Conservation (phyloP, 2,113 vertebrate species). For the Tragelaphus imberbis region DNA sequence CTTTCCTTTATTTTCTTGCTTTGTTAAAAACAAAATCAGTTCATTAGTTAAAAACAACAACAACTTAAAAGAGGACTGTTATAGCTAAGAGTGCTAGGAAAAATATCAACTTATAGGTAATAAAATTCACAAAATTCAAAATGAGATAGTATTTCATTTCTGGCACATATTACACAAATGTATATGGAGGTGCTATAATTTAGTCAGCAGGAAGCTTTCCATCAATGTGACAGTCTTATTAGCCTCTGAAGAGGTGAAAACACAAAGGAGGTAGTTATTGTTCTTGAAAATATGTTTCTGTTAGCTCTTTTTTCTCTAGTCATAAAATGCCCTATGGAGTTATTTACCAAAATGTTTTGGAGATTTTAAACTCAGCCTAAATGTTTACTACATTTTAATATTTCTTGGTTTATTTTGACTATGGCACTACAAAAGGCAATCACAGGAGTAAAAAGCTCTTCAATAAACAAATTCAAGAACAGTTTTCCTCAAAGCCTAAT, state of each 20-base stretch:
- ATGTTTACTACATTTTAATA: neutral
- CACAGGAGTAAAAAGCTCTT: neutral
- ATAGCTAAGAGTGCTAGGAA: slow-evolving; percentile 28
- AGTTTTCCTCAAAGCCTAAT: neutral
- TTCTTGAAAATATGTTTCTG: neutral
- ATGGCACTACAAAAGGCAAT: neutral
- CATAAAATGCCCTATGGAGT: neutral
- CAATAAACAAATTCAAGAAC: neutral
- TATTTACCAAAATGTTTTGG: slow-evolving; percentile 18
- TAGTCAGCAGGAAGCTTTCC: slow-evolving; percentile 59
- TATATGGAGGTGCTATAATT: slow-evolving; percentile 66
- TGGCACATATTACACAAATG: slow-evolving; percentile 36
- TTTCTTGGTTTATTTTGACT: neutral
- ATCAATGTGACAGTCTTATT: slow-evolving; percentile 68
- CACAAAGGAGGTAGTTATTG: slow-evolving; percentile 12
- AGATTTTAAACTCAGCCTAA: neutral
- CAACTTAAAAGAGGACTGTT: neutral
- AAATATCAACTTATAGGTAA: slow-evolving; percentile 53
- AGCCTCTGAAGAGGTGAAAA: slow-evolving; percentile 63
- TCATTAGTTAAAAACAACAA: neutral
- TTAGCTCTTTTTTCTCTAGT: slow-evolving; percentile 1
- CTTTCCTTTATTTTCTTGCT: neutral
- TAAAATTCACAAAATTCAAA: slow-evolving; percentile 57
- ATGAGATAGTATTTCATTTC: slow-evolving; percentile 64
- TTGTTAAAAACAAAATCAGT: neutral